Conservation (phyloP, 1,140 invertebrate genomes). For the Pinna nobilis region DNA sequence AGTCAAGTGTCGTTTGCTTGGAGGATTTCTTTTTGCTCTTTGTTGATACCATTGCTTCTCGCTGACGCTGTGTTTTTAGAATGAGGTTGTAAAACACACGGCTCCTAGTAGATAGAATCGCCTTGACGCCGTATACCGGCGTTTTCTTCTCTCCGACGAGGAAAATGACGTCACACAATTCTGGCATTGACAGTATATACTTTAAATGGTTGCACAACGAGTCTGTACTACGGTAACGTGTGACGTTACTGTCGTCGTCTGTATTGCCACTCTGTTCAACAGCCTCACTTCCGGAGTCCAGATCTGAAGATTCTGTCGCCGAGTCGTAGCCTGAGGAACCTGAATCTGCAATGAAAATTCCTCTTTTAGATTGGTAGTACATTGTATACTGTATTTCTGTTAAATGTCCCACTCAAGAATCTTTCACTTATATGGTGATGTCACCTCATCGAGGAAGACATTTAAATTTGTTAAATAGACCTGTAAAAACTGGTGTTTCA, state of each 20-base stretch:
- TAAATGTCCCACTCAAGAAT: no score
- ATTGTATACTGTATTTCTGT: no score
- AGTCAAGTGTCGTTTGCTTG: background rate
- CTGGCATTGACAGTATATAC: slow-evolving; percentile 85
- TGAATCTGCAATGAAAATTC: no score
- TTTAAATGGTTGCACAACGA: slow-evolving; percentile 37
- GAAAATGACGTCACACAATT: slow-evolving; percentile 96
- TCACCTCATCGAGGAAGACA: no score
- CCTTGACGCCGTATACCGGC: slow-evolving; percentile 95
- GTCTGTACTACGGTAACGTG: slow-evolving; percentile 33
- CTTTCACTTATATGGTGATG: no score
- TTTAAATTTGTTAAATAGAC: no score
- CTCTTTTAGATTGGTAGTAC: no score
- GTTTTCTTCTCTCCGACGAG: slow-evolving; percentile 94
- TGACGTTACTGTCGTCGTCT: slow-evolving; percentile 12
- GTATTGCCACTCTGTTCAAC: no score
- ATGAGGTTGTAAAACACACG: slow-evolving; percentile 56
- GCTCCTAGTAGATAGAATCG: slow-evolving; percentile 89
- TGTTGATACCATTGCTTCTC: background rate
- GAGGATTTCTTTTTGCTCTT: slow-evolving; percentile 14
- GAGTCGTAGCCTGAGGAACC: slow-evolving; percentile 26
- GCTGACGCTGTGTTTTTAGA: slow-evolving; percentile 24
- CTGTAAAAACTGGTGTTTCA: no score
- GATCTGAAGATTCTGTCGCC: background rate
- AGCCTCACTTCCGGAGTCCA: slow-evolving; percentile 11